Evolutionary conservation across 2,797 vertebrate species (phyloP).

Genomic region (Alcedo quadribrachys): DNA sequence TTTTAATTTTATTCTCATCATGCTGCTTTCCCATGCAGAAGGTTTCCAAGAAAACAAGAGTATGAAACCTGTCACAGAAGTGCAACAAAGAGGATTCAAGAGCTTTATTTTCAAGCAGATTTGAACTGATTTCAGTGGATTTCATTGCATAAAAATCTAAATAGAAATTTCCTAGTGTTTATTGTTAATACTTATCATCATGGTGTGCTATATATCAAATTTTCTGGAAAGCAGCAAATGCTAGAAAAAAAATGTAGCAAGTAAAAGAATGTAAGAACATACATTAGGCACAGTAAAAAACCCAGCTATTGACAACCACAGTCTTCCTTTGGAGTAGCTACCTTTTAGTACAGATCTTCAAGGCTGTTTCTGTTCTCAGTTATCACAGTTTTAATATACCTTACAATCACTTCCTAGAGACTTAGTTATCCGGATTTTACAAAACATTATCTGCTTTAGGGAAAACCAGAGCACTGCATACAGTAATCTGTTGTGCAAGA

Average conservation of each 20-base stretch:
- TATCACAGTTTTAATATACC: slow-evolving; percentile 38
- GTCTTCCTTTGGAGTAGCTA: background rate
- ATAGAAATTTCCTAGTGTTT: background rate
- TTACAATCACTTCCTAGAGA: slow-evolving; percentile 45
- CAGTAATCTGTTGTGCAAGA: slow-evolving; percentile 61
- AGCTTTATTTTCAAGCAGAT: background rate
- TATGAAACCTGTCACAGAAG: slow-evolving; percentile 13
- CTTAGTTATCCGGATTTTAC: slow-evolving; percentile 46
- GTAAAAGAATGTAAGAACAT: background rate
- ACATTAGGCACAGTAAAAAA: background rate
- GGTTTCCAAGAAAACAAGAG: slow-evolving; percentile 11
- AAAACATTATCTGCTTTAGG: slow-evolving; percentile 55
- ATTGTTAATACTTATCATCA: background rate
- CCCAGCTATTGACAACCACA: background rate
- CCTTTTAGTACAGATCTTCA: background rate
- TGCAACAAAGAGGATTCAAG: background rate
- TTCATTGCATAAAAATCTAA: background rate
- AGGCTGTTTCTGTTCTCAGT: background rate
- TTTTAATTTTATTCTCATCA: slow-evolving; percentile 28
- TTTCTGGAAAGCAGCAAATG: background rate
- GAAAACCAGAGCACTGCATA: slow-evolving; percentile 39
- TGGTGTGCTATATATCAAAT: background rate
- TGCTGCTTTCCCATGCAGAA: background rate
- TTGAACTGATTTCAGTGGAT: background rate
- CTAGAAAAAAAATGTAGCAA: background rate